A percentile compares a stretch with the other conserved stretches of the same genome.
These are phyloP conservation scores for Rissa tridactyla DNA, from an alignment of 2,113 vertebrate species.

Conservation along the genomic window DNA sequence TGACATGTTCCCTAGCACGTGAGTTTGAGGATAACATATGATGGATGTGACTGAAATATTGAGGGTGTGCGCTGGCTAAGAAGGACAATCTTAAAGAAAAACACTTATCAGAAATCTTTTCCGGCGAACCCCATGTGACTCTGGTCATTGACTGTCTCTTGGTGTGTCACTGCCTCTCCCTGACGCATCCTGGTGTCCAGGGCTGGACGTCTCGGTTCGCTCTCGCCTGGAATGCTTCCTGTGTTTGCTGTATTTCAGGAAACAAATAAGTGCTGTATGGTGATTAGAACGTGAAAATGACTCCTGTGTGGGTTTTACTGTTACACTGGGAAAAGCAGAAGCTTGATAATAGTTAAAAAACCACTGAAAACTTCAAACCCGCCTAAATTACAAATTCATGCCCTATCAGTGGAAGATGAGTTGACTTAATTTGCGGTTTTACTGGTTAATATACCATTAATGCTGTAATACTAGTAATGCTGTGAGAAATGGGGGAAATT, in stretches of 20 bases:
- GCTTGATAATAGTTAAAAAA: background rate
- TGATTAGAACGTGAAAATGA: background rate
- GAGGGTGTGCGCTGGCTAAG: background rate
- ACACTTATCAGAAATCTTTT: rapidly evolving
- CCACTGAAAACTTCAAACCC: background rate
- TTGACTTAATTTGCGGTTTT: slow-evolving; percentile 31
- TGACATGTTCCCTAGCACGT: rapidly evolving
- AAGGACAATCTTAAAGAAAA: rapidly evolving
- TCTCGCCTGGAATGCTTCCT: rapidly evolving
- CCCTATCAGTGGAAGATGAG: slow-evolving; percentile 43
- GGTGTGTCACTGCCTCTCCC: rapidly evolving
- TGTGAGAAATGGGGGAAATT: slow-evolving; percentile 8
- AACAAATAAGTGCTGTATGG: background rate
- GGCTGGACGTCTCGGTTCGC: rapidly evolving
- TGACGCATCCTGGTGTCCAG: rapidly evolving
- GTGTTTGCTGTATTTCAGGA: background rate
- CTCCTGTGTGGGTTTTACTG: background rate
- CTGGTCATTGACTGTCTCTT: rapidly evolving
- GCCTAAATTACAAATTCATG: slow-evolving; percentile 13
- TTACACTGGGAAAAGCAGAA: background rate
- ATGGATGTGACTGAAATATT: rapidly evolving
- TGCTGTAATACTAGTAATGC: background rate
- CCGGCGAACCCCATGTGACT: background rate
- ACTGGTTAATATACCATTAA: slow-evolving; percentile 29
- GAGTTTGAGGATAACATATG: background rate